Evolutionary conservation across 2,888 invertebrate genomes (phyloP).

Genomic region (Synanthedon vespiformis): DNA sequence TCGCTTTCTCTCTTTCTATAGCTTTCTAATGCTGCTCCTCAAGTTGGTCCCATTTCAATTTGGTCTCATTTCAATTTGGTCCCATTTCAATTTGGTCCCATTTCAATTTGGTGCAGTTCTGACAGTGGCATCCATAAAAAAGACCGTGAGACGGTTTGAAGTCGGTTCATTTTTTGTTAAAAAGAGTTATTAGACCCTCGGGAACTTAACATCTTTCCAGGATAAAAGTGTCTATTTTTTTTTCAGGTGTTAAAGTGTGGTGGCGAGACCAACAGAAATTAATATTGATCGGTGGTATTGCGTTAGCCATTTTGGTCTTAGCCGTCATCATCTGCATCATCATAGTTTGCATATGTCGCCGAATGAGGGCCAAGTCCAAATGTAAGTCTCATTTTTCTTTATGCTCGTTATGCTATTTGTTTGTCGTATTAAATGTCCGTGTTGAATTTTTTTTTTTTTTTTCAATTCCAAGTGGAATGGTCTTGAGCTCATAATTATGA

Average conservation of each 20-base stretch:
- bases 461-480: slow-evolving; percentile 1
- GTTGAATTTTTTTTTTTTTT: slow-evolving; percentile 4
- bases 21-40: too few relatives aligned
- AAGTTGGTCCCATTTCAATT: too few relatives aligned
- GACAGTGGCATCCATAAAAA: too few relatives aligned
- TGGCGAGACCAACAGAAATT: slow-evolving; percentile 86
- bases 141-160: too few relatives aligned
- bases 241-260: slow-evolving; percentile 81
- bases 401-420: not conserved
- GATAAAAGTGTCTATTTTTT: too few relatives aligned
- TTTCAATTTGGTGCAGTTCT: too few relatives aligned
- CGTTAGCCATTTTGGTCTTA: slow-evolving; percentile 59
- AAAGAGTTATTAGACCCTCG: too few relatives aligned
- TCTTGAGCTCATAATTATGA: not conserved
- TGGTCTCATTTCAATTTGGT: too few relatives aligned
- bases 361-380: slow-evolving; percentile 84
- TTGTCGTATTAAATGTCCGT: slow-evolving; percentile 6
- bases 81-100: too few relatives aligned
- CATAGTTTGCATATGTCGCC: slow-evolving; percentile 86
- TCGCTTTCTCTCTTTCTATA: too few relatives aligned
- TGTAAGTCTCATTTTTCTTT: slow-evolving; percentile 71
- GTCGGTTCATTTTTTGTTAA: too few relatives aligned
- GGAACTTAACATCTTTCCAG: too few relatives aligned
- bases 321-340: slow-evolving; percentile 86
- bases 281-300: slow-evolving; percentile 74